Percentiles rank a stretch among this genome's conserved stretches.
These are phyloP conservation scores for Oikopleura albicans DNA, from an alignment of 23 tunicate species.

Conservation along the genomic window DNA sequence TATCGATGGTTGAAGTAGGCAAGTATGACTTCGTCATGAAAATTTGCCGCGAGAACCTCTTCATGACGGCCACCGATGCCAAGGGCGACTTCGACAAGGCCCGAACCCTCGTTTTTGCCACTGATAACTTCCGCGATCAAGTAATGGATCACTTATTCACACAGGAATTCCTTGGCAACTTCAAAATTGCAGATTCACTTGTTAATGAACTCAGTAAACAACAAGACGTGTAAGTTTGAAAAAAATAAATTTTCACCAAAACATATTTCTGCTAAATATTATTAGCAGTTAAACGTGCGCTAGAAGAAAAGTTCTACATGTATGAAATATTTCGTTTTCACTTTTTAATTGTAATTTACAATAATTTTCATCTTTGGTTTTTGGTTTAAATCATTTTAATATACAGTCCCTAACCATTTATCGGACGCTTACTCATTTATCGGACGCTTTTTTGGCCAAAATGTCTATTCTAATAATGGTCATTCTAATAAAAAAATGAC, in stretches of 20 bases:
- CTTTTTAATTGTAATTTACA: no score
- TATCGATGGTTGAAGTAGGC: not conserved
- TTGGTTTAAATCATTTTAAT: no score
- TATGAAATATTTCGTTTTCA: no score
- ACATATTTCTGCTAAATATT: not conserved
- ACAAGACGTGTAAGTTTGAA: not conserved
- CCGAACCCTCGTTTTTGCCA: not conserved
- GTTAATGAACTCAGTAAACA: not conserved
- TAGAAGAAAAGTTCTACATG: no score
- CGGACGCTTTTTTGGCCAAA: no score
- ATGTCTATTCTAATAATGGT: no score
- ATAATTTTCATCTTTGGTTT: no score
- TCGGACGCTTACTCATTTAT: no score
- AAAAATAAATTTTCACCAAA: not conserved
- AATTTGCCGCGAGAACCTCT: not conserved
- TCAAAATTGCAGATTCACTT: not conserved
- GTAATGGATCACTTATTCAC: not conserved
- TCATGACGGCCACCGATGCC: not conserved
- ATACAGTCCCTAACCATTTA: no score
- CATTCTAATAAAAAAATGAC: no score
- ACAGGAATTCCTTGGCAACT: not conserved
- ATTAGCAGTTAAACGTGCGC: no score
- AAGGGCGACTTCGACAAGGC: not conserved
- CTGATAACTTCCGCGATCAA: not conserved
- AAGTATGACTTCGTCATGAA: not conserved